Percentiles rank a stretch among this genome's conserved stretches.
These are phyloP conservation scores for Gnathonemus echidnorhynchus DNA, from an alignment of 2,113 vertebrate genomes.

Conservation along the genomic window DNA sequence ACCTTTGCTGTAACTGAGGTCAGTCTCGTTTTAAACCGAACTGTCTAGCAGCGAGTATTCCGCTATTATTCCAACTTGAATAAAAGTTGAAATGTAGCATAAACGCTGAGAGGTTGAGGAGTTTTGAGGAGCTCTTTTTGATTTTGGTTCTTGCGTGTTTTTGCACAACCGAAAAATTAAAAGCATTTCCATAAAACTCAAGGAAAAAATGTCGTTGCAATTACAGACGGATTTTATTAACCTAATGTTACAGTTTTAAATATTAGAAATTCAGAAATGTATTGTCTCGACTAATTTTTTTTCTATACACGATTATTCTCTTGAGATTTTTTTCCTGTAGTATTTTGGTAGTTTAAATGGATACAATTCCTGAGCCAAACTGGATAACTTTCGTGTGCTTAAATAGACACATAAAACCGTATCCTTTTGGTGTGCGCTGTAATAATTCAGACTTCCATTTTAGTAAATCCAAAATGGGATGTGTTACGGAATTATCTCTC, in stretches of 20 bases:
- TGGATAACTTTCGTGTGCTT: neutral
- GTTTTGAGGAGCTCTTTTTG: neutral
- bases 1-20: conserved; percentile 49
- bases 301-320: neutral
- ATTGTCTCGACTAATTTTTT: neutral
- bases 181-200: neutral
- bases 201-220: neutral
- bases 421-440: neutral
- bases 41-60: neutral
- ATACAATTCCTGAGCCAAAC: neutral
- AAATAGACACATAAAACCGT: neutral
- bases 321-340: neutral
- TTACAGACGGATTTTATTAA: neutral
- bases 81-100: neutral
- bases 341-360: neutral
- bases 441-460: neutral
- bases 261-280: neutral
- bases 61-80: conserved; percentile 11
- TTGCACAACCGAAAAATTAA: neutral
- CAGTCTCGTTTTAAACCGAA: conserved; percentile 39
- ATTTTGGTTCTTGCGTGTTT: neutral
- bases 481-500: neutral
- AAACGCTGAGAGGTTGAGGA: neutral
- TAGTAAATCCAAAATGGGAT: neutral
- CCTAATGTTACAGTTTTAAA: neutral